phyloP scores from a whole-genome alignment of 2,113 vertebrate genomes.

The Columba janthina region DNA sequence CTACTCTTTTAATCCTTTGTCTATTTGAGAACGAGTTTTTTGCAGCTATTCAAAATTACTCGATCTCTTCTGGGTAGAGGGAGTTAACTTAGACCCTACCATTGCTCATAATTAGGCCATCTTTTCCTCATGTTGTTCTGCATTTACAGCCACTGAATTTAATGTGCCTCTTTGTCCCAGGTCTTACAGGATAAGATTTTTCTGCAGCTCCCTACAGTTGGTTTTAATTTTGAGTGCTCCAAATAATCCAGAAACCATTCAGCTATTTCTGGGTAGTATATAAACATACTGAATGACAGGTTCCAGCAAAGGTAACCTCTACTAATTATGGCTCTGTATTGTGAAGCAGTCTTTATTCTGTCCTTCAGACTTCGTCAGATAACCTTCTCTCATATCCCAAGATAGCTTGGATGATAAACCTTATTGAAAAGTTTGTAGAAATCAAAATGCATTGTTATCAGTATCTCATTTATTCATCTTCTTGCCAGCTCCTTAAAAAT shows the following conservation, averaged over 20 bases:
- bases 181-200: background rate
- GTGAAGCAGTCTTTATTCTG: background rate
- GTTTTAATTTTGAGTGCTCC: background rate
- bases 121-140: background rate
- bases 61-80: background rate
- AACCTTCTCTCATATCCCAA: background rate
- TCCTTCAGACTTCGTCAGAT: background rate
- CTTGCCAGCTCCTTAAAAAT: background rate
- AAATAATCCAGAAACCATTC: background rate
- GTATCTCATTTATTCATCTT: background rate
- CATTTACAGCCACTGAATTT: background rate
- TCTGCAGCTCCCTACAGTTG: background rate
- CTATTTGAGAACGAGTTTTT: background rate
- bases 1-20: background rate
- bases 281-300: background rate
- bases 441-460: background rate
- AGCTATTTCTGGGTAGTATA: background rate
- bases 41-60: background rate
- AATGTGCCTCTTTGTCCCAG: background rate
- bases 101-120: background rate
- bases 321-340: background rate
- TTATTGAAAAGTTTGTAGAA: background rate
- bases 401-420: background rate
- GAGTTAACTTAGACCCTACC: background rate
- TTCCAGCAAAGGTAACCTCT: background rate